phyloP scores from a whole-genome alignment of 2,888 invertebrate species.

The Dorcus parallelipipedus region DNA sequence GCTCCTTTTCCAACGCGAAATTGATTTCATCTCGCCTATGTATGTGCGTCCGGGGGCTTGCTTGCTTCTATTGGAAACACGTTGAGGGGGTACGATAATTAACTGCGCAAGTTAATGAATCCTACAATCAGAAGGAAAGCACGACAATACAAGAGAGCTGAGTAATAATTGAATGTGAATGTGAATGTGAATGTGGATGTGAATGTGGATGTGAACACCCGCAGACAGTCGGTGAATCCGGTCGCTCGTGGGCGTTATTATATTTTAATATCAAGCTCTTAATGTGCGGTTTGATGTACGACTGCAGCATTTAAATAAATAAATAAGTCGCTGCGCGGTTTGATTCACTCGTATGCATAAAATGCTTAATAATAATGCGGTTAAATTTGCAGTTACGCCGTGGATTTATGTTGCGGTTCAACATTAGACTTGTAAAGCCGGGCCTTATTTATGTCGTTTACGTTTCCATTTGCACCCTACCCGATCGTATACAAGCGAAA shows the following conservation, averaged over 20 bases:
- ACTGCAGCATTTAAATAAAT: constrained; percentile 38
- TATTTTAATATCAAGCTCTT: constrained; percentile 44
- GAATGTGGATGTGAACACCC: not conserved
- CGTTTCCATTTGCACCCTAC: not conserved
- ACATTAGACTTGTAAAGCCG: constrained; percentile 10
- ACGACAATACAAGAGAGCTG: constrained; percentile 7
- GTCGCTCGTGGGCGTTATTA: constrained; percentile 41
- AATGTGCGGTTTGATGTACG: constrained; percentile 35
- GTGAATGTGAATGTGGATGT: constrained; percentile 10
- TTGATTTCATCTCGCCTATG: no score
- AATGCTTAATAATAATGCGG: constrained; percentile 18
- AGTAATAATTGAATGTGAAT: constrained; percentile 8
- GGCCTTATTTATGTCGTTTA: not conserved
- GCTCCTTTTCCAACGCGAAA: no score
- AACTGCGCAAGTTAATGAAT: no score
- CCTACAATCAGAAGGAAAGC: not conserved
- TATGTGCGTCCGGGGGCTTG: no score
- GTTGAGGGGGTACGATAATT: no score
- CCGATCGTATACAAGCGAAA: no score
- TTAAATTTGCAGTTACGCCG: constrained; percentile 16
- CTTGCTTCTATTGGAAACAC: no score
- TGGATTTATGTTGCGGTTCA: constrained; percentile 13
- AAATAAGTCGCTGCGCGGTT: constrained; percentile 33
- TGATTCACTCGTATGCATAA: constrained; percentile 25
- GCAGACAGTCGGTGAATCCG: constrained; percentile 17